phyloP scores from a whole-genome alignment of 2,113 vertebrate species.

The Typhlomys cinereus region DNA sequence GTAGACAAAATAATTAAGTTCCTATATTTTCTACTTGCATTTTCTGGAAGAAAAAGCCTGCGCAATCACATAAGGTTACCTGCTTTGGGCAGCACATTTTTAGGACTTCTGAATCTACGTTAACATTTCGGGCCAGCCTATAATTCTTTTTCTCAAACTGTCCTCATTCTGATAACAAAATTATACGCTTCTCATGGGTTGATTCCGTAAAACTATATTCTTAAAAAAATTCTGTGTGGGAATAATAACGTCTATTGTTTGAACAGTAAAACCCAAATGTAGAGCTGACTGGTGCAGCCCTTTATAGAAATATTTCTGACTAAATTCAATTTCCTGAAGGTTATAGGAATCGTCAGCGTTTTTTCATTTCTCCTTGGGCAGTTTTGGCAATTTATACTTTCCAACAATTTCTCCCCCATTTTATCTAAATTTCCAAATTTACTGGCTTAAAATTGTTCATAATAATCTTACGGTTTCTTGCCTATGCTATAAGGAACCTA shows the following conservation, averaged over 20 bases:
- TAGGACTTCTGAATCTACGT: neutral
- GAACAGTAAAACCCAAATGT: conserved; percentile 24
- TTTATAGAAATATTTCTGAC: conserved; percentile 41
- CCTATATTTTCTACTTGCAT: neutral
- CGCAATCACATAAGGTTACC: neutral
- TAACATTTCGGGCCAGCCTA: neutral
- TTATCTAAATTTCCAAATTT: conserved; percentile 35
- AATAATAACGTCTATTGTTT: conserved; percentile 30
- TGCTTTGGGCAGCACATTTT: neutral
- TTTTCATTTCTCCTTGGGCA: neutral
- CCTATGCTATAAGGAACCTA: too few species aligned
- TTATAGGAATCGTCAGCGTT: conserved; percentile 10
- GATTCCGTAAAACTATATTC: conserved; percentile 34
- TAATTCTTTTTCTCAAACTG: conserved; percentile 51
- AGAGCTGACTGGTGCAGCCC: neutral
- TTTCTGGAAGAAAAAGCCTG: neutral
- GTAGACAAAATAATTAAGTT: conserved; percentile 4
- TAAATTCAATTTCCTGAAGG: conserved; percentile 21
- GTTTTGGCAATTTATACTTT: neutral
- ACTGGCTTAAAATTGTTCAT: neutral
- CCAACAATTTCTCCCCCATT: conserved; percentile 22
- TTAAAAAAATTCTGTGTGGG: conserved; percentile 16
- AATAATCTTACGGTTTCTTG: neutral
- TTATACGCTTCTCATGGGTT: conserved; percentile 22
- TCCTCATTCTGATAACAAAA: conserved; percentile 53